phyloP scores from a whole-genome alignment of 2,113 vertebrate species.

The Zingel zingel region DNA sequence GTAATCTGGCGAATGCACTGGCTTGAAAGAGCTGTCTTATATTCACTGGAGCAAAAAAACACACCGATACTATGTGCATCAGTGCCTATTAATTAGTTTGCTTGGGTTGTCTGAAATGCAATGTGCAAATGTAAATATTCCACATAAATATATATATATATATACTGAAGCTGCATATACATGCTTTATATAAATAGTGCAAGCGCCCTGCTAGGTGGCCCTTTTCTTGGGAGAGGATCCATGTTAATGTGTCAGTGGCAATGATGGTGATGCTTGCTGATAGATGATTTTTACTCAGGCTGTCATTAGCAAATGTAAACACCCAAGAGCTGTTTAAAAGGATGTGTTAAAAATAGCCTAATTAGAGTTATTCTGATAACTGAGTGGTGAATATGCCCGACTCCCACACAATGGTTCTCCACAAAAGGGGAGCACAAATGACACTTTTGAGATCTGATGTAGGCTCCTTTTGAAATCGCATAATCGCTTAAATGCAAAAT shows the following conservation, averaged over 20 bases:
- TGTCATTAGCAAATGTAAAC: constrained; percentile 81
- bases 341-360: constrained; percentile 83
- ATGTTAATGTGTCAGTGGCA: constrained; percentile 65
- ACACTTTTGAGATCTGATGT: constrained; percentile 66
- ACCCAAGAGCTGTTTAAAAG: constrained; percentile 78
- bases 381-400: constrained; percentile 68
- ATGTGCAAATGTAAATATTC: constrained; percentile 58
- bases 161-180: background rate
- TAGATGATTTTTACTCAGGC: constrained; percentile 76
- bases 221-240: constrained; percentile 53
- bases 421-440: constrained; percentile 55
- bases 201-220: constrained; percentile 30
- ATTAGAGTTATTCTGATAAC: constrained; percentile 80
- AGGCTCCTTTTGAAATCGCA: constrained; percentile 38
- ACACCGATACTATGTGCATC: constrained; percentile 49
- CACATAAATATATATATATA: constrained; percentile 24
- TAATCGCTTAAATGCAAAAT: too few relatives aligned
- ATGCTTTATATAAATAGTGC: constrained; percentile 10
- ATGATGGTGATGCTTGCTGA: constrained; percentile 81
- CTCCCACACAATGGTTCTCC: constrained; percentile 66
- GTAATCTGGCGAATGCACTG: constrained; percentile 43
- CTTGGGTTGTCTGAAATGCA: constrained; percentile 48
- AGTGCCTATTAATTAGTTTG: constrained; percentile 65
- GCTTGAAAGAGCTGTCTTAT: constrained; percentile 66
- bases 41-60: constrained; percentile 68